Evolutionary conservation across 2,888 invertebrate species (phyloP).

Genomic region (Lepidonotus clava): DNA sequence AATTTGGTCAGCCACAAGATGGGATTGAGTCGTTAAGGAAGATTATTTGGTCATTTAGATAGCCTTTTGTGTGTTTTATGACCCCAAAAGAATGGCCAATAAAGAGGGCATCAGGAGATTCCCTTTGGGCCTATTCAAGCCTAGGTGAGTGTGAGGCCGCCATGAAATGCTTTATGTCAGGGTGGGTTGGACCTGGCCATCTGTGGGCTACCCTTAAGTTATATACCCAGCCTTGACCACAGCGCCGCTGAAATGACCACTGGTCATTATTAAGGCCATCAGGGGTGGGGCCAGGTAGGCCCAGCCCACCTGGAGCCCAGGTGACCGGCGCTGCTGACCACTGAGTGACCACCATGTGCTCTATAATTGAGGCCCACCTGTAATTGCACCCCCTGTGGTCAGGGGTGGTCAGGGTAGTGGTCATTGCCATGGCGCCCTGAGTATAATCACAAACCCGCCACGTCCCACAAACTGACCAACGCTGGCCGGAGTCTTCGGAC

Average conservation of each 20-base stretch:
- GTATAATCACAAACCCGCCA: slow-evolving; percentile 1
- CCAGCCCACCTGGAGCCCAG: slow-evolving; percentile 14
- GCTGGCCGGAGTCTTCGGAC: neutral
- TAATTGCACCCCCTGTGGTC: slow-evolving; percentile 34
- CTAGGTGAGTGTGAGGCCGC: no score
- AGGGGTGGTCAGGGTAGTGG: neutral
- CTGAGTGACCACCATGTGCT: slow-evolving; percentile 3
- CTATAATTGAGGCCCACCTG: slow-evolving; percentile 15
- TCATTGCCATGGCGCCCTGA: slow-evolving; percentile 6
- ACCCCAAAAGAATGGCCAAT: neutral
- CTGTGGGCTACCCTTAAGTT: neutral
- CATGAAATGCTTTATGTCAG: neutral
- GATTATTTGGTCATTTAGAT: slow-evolving; percentile 26
- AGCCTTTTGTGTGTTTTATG: slow-evolving; percentile 8
- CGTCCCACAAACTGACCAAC: neutral
- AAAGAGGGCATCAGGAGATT: neutral
- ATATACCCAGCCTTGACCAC: neutral
- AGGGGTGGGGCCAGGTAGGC: neutral
- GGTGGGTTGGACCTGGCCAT: neutral
- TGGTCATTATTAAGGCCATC: neutral
- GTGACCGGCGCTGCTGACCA: neutral
- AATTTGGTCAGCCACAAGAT: no score
- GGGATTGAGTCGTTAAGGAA: slow-evolving; percentile 18
- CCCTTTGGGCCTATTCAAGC: neutral
- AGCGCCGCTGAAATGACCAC: neutral